Conservation (phyloP, 2,888 invertebrate species). For the Lordiphosa andalusiaca region DNA sequence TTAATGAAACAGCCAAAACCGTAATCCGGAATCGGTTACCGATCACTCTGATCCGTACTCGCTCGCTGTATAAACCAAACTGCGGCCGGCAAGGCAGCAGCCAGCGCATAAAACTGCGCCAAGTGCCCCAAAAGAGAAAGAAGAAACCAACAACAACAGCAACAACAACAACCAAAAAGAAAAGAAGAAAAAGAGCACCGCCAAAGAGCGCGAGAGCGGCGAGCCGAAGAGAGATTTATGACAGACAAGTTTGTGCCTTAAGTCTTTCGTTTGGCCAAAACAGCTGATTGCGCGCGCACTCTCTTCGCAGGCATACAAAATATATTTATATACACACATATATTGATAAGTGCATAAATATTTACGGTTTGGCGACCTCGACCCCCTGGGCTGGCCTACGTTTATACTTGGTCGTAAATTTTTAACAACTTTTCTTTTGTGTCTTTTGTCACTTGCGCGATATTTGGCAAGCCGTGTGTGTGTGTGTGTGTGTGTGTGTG, state of each 20-base stretch:
- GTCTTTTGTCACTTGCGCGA: conserved; percentile 5
- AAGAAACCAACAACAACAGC: conserved; percentile 16
- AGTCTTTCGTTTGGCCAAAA: conserved; percentile 59
- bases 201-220: conserved; percentile 15
- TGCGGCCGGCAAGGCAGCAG: conserved; percentile 70
- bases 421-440: conserved; percentile 55
- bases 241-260: conserved; percentile 66
- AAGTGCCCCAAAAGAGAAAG: conserved; percentile 42
- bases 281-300: conserved; percentile 60
- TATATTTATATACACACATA: too few species aligned
- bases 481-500: conserved; percentile 28
- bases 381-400: conserved; percentile 59
- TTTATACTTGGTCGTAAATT: conserved; percentile 41
- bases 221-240: conserved; percentile 65
- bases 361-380: conserved; percentile 70
- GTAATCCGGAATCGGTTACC: conserved; percentile 32
- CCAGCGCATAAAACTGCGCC: conserved; percentile 73
- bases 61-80: conserved; percentile 73
- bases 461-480: conserved; percentile 20
- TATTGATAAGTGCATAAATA: conserved; percentile 66
- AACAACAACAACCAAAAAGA: too few species aligned
- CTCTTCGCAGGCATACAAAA: not conserved
- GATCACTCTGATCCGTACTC: conserved; percentile 45
- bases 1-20: conserved; percentile 30
- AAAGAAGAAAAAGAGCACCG: conserved; percentile 24